Evolutionary conservation across 2,888 invertebrate species (phyloP), one percentile per base, ranked within the genome.

Genomic region (Agrypnus murinus): DNA sequence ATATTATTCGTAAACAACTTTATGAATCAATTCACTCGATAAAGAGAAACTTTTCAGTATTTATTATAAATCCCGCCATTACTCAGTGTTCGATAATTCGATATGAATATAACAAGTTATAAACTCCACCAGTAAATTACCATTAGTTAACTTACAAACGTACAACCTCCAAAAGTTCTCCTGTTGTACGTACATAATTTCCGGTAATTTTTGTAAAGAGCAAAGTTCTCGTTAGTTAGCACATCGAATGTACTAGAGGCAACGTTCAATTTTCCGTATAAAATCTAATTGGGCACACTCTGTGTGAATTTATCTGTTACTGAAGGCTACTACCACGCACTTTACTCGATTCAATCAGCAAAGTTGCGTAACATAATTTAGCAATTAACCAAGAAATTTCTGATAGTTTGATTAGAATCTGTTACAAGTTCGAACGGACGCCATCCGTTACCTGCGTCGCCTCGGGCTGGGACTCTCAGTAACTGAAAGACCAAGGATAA

Each of bases 351-450:
- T 75, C 74, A 74, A 74, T 74, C 74, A 74, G 73, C 60, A 68
- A 75, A 75, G 65, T 75, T 75, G 66, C 72, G 60, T 75, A 75
- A 75, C 73, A 75, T 75, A 75, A 74, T 75, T 75, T 75, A 75
- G 71, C 73, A 74, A 74, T 75, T 75, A 72, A 72, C 68, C 68
- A 72, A 72, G 72, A 72, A 72, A 72, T 72, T 72, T 72, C 68
- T 72, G 68, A 72, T 72, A 72, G 72, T 72, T 72, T 68, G 72
- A 72, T 71, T 71, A 67, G 63, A 71, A 67, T 71, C 67, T 67
- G 71, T 63, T 71, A 64, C 69, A 69, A 71, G 71, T 71, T 71
- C 63, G 71, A 67, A 67, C 71, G 71, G 67, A 71, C 71, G 62
- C 67, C 58, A 71, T 71, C 71, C 63, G 66, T 67, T 71, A 67